Conservation (phyloP, 2,888 invertebrate species). For the Pediacus dermestoides region DNA sequence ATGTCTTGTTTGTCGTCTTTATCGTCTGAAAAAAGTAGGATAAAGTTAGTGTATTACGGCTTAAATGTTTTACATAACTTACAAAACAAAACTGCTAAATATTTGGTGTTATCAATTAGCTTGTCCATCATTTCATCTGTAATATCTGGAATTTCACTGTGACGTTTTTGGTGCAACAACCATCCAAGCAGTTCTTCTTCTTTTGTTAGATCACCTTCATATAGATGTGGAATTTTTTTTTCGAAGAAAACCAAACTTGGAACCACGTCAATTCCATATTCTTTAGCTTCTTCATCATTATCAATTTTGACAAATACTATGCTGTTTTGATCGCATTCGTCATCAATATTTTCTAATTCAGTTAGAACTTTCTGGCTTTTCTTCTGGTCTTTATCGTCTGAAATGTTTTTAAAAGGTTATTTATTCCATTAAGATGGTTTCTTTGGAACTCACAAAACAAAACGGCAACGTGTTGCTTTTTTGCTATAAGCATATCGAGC, state of each 20-base stretch:
- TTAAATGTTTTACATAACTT: no score
- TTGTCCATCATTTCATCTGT: constrained; percentile 93
- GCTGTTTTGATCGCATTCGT: constrained; percentile 88
- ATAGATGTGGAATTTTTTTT: constrained; percentile 59
- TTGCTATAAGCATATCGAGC: constrained; percentile 83
- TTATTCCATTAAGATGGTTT: no score
- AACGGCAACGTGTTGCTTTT: constrained; percentile 85
- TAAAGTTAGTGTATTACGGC: constrained; percentile 1
- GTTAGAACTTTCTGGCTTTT: constrained; percentile 80
- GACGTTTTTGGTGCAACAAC: constrained; percentile 85
- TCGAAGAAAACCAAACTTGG: constrained; percentile 78
- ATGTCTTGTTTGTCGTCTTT: constrained; percentile 88
- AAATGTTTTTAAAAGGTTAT: no score
- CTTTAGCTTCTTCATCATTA: constrained; percentile 82
- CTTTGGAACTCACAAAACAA: constrained; percentile 91
- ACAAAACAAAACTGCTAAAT: constrained; percentile 89
- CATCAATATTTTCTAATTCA: constrained; percentile 89
- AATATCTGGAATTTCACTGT: constrained; percentile 87
- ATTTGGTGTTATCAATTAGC: constrained; percentile 74
- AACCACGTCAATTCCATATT: constrained; percentile 79
- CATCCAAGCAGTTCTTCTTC: constrained; percentile 88
- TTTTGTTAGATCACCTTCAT: constrained; percentile 73
- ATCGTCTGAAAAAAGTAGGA: constrained; percentile 63
- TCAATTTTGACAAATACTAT: constrained; percentile 91
- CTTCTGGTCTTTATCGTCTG: constrained; percentile 89